Evolutionary conservation across 1,140 invertebrate genomes (phyloP).

Genomic region (Cotesia glomerata): DNA sequence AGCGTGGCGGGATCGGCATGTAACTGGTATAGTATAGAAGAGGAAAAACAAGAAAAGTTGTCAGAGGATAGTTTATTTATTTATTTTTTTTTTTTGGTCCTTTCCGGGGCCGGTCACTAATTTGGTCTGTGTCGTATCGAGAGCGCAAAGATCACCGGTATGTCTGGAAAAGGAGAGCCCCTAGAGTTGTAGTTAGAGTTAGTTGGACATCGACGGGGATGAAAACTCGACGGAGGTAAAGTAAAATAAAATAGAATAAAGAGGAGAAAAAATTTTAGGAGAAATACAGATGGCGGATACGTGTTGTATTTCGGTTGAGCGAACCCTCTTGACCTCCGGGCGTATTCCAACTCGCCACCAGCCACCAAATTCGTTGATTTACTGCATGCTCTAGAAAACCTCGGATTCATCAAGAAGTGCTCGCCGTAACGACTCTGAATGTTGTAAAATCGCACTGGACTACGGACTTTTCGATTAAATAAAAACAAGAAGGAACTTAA

Average conservation of each 20-base stretch:
- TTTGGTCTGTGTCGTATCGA: constrained; percentile 4
- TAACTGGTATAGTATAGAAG: background rate
- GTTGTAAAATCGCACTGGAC: background rate
- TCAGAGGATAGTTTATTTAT: constrained; percentile 38
- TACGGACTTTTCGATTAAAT: background rate
- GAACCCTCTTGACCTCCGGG: constrained; percentile 12
- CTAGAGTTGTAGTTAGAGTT: too few species aligned
- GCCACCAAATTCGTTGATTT: constrained; percentile 2
- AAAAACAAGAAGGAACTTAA: too few species aligned
- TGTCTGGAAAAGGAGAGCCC: background rate
- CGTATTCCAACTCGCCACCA: background rate
- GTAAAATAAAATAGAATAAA: background rate
- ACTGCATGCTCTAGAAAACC: background rate
- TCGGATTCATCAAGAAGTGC: constrained; percentile 2
- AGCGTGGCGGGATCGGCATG: too few species aligned
- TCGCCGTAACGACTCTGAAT: background rate
- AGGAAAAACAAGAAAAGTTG: constrained; percentile 11
- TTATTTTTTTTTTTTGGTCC: constrained; percentile 32
- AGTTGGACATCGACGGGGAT: too few species aligned
- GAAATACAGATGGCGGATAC: constrained; percentile 18
- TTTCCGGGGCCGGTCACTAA: constrained; percentile 36
- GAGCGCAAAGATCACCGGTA: background rate
- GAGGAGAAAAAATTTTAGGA: background rate
- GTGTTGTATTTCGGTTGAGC: constrained; percentile 15
- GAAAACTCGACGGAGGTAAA: background rate